These are phyloP conservation scores for Belonocnema kinseyi DNA, from an alignment of 1,140 invertebrate genomes.

Conservation along the genomic window DNA sequence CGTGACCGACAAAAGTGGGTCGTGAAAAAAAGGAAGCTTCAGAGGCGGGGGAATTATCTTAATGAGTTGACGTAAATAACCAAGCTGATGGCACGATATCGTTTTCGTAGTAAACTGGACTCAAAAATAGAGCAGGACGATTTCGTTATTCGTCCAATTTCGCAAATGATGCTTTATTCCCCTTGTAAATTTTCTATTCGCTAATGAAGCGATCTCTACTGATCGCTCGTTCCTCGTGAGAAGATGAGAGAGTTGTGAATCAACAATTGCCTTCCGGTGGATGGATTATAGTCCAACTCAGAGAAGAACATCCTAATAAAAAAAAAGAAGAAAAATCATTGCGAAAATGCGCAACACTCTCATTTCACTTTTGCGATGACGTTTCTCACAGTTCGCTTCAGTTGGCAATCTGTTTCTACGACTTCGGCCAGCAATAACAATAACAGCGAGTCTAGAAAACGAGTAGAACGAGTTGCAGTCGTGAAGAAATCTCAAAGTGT, in stretches of 20 bases:
- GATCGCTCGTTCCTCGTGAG: constrained; percentile 32
- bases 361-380: constrained; percentile 48
- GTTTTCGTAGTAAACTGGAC: constrained; percentile 1
- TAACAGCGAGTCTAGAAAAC: constrained; percentile 47
- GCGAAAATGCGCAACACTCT: constrained; percentile 43
- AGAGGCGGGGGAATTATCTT: neutral
- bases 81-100: constrained; percentile 31
- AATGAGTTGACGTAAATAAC: constrained; percentile 43
- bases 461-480: constrained; percentile 41
- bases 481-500: constrained; percentile 31
- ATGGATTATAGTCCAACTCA: constrained; percentile 56
- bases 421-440: constrained; percentile 57
- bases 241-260: constrained; percentile 41
- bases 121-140: neutral
- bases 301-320: constrained; percentile 58
- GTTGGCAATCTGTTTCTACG: constrained; percentile 42
- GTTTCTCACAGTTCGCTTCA: constrained; percentile 57
- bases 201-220: constrained; percentile 52
- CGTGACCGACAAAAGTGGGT: neutral
- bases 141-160: constrained; percentile 38
- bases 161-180: constrained; percentile 48
- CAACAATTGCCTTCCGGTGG: constrained; percentile 51
- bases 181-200: constrained; percentile 45
- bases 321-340: constrained; percentile 43
- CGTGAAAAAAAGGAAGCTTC: constrained; percentile 1